These are phyloP conservation scores for Premnoplex brunnescens DNA, from an alignment of 2,797 vertebrate genomes.

Conservation along the genomic window DNA sequence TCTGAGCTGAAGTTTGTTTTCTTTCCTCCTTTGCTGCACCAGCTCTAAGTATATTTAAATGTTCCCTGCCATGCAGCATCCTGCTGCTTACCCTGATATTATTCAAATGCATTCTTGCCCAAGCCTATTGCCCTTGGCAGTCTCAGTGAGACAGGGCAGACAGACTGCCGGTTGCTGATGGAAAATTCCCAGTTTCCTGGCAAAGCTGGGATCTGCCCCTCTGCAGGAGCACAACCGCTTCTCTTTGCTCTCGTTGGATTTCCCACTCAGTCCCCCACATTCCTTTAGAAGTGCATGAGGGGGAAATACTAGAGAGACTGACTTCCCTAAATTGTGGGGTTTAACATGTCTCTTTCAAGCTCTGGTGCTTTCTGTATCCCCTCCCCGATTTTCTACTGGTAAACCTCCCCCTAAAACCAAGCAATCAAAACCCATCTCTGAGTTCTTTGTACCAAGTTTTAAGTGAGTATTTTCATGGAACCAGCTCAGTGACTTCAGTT, in stretches of 20 bases:
- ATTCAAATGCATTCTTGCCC: conserved; percentile 20
- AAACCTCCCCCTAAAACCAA: not conserved
- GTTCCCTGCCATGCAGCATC: not conserved
- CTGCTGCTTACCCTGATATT: conserved; percentile 8
- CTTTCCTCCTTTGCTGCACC: not conserved
- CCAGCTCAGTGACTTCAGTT: not conserved
- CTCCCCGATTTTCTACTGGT: not conserved
- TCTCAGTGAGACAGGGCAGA: conserved; percentile 9
- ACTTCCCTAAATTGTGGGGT: not conserved
- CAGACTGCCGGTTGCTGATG: conserved; percentile 26
- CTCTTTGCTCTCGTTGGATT: not conserved
- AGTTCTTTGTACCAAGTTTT: not conserved
- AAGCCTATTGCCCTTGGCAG: conserved; percentile 14
- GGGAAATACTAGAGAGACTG: not conserved
- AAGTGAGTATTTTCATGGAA: not conserved
- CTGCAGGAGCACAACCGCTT: not conserved
- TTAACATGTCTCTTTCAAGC: not conserved
- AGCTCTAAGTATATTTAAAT: not conserved
- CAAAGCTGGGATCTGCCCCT: not conserved
- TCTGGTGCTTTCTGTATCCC: not conserved
- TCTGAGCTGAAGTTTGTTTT: not conserved
- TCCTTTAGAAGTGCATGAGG: not conserved
- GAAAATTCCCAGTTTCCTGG: conserved; percentile 43
- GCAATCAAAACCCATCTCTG: not conserved
- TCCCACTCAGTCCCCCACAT: not conserved